These are phyloP conservation scores for Xenotilapia flavipinnis DNA, from an alignment of 2,113 vertebrate genomes.

Conservation along the genomic window DNA sequence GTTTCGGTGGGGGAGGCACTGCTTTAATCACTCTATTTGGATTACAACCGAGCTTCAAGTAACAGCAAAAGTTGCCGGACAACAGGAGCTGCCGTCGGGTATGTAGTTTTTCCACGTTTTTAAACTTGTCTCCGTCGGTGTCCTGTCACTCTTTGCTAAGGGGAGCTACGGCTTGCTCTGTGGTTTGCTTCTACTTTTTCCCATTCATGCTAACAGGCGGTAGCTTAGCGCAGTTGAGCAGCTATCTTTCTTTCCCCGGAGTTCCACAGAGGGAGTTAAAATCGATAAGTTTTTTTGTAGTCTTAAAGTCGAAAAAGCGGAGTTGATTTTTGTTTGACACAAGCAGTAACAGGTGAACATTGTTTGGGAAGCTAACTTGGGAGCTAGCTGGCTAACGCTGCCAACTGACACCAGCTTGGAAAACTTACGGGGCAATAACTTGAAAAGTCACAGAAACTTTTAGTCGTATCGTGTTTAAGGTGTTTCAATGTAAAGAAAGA, in stretches of 20 bases:
- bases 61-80: background rate
- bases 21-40: background rate
- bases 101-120: background rate
- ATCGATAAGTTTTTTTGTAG: rapidly evolving
- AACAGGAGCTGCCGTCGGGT: conserved; percentile 8
- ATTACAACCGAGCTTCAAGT: background rate
- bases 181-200: conserved; percentile 13
- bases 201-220: conserved; percentile 30
- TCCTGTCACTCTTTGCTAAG: background rate
- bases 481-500: background rate
- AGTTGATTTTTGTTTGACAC: background rate
- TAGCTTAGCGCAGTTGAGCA: background rate
- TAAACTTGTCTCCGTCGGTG: background rate
- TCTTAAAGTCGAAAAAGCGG: background rate
- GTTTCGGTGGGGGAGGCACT: background rate
- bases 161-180: background rate
- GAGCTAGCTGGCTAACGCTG: conserved; percentile 32
- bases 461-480: background rate
- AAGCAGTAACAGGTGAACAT: background rate
- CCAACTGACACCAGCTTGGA: background rate
- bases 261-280: background rate
- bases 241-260: background rate
- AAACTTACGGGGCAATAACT: background rate
- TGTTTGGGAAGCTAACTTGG: conserved; percentile 17
- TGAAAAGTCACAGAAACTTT: background rate